Base-by-base conservation (phyloP, 2,113 vertebrate species). In the Noturus placidus region DNA sequence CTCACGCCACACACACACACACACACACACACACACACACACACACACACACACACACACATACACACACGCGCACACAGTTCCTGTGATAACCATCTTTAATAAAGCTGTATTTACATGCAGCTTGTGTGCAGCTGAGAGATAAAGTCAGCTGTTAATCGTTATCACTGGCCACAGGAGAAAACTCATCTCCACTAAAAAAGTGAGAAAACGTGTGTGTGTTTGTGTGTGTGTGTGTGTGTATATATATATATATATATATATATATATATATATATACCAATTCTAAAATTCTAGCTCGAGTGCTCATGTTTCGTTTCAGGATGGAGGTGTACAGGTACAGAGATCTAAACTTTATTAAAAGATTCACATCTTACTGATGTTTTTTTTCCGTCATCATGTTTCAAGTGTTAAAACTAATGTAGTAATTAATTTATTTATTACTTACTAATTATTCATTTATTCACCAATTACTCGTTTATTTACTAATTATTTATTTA, bases 111-210 rank as follows among this genome's bases (percentile, higher is more conserved):
- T 78, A 54, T 78, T 78, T 78, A 78, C 76, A 78, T 78, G 76
- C 76, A 17, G 46, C 14, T n/a, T n/a, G 27, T 78, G 46, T 78
- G 76, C 14, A 30, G 42, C 42, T 52, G 27, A 30, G 30, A 56
- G 50, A 80, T 80, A 80, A 80, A 33, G 50, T 79, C 77, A 79
- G 52, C 46, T 57, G 77, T 79, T 78, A 78, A 78, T 54, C 7
- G 25, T 78, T 79, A 79, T 79, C 77, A 79, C 15, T 0, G 77
- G 8, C 27, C 46, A 30, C 76, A 78, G 76, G 76, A 78, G 76
- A 78, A 80, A 80, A 80, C 52, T 56, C 52, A 80, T 80, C 77
- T 80, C 52, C 52, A 57, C 52, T 20, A 52, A 52, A 57, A 80
- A 56, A 80, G n/a, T 19, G 50, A 8, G 20, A 10, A 80, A 80